phyloP scores from a whole-genome alignment of 2,888 invertebrate genomes.

The Endotricha flammealis region DNA sequence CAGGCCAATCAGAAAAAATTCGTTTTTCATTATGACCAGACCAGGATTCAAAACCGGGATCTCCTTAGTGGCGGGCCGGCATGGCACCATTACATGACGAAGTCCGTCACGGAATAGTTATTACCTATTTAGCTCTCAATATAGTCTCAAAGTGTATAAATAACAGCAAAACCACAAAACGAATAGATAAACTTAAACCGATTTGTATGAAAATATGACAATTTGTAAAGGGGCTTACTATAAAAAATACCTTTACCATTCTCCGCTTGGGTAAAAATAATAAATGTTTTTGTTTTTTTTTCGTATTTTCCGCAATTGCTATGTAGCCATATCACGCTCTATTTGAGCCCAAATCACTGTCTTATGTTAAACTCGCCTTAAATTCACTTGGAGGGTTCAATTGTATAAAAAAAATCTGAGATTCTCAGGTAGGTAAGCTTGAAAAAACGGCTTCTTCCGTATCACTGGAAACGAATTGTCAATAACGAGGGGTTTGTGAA shows the following conservation, averaged over 20 bases:
- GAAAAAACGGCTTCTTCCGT: conserved; percentile 29
- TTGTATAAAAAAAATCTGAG: conserved; percentile 17
- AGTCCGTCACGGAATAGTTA: too few species aligned
- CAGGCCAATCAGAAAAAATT: too few species aligned
- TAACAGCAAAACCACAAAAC: neutral
- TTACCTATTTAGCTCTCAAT: too few species aligned
- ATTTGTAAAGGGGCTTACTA: neutral
- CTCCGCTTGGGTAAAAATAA: conserved; percentile 1
- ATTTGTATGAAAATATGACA: neutral
- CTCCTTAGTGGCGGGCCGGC: too few species aligned
- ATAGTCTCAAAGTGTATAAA: too few species aligned
- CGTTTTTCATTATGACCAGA: too few species aligned
- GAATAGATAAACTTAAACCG: neutral
- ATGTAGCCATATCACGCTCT: conserved; percentile 19
- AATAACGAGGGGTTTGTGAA: conserved; percentile 22
- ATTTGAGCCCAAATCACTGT: conserved; percentile 16
- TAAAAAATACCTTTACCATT: neutral
- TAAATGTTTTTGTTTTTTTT: conserved; percentile 3
- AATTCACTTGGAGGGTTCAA: conserved; percentile 14
- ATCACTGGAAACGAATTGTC: conserved; percentile 39
- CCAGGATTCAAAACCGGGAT: too few species aligned
- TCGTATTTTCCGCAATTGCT: conserved; percentile 5
- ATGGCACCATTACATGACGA: too few species aligned
- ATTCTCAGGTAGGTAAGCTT: conserved; percentile 27
- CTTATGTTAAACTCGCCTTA: conserved; percentile 10